Conservation (phyloP, 2,888 invertebrate genomes). For the Cistogaster globosa region DNA sequence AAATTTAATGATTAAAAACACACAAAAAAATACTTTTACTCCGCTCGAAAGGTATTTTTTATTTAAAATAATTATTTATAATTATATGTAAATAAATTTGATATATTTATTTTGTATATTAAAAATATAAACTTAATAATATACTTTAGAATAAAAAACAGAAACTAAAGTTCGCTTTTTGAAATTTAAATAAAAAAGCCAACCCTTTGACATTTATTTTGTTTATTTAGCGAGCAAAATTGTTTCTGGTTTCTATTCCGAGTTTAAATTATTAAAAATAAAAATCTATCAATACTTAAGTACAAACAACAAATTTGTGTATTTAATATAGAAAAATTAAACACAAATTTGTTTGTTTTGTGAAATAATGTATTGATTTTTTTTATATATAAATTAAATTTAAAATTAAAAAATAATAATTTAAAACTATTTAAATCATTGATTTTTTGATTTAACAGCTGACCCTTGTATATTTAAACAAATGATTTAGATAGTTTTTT, state of each 20-base stretch:
- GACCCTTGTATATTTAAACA: constrained; percentile 57
- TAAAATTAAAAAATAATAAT: constrained; percentile 9
- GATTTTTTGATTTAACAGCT: constrained; percentile 47
- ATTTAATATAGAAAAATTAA: constrained; percentile 9
- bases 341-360: constrained; percentile 46
- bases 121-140: constrained; percentile 36
- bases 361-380: constrained; percentile 53
- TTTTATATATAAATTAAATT: not conserved
- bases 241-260: constrained; percentile 51
- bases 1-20: not conserved
- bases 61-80: constrained; percentile 38
- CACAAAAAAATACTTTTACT: constrained; percentile 40
- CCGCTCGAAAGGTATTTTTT: constrained; percentile 61
- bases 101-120: constrained; percentile 7
- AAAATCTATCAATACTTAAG: constrained; percentile 53
- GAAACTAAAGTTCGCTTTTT: constrained; percentile 23
- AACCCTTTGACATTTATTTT: constrained; percentile 55
- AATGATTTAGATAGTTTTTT: constrained; percentile 66
- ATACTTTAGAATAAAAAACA: constrained; percentile 46
- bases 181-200: constrained; percentile 26
- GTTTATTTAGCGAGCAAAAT: constrained; percentile 11
- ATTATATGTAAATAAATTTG: constrained; percentile 51
- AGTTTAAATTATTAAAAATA: constrained; percentile 14
- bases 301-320: constrained; percentile 52
- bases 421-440: constrained; percentile 65